phyloP scores from a whole-genome alignment of 2,113 vertebrate genomes.

The Glaucidium brasilianum region DNA sequence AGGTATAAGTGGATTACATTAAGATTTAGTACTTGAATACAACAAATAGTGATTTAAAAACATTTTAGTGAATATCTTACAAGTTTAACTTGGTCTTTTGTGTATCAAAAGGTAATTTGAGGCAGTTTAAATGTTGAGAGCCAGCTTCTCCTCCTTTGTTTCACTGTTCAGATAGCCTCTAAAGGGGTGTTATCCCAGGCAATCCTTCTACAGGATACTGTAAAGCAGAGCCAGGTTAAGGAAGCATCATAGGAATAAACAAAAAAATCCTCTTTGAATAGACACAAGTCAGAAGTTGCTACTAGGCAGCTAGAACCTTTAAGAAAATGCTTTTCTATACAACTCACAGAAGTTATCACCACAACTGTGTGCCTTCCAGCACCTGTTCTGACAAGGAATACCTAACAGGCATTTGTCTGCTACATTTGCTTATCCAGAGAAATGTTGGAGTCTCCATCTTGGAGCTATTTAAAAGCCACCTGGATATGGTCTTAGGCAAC shows the following conservation, averaged over 20 bases:
- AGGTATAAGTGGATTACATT: not conserved
- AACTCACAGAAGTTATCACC: not conserved
- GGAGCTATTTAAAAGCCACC: not conserved
- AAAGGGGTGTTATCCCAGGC: not conserved
- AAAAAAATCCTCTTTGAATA: not conserved
- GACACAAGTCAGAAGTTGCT: not conserved
- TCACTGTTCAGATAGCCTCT: not conserved
- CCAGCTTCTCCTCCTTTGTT: not conserved
- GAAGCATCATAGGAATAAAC: not conserved
- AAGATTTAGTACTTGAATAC: not conserved
- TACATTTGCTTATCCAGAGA: not conserved
- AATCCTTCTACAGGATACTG: not conserved
- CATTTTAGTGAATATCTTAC: not conserved
- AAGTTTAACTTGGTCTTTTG: not conserved
- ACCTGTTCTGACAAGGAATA: not conserved
- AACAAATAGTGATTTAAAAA: not conserved
- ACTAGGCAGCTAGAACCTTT: not conserved
- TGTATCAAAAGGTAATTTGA: not conserved
- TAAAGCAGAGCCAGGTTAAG: not conserved
- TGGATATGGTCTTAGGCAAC: not conserved
- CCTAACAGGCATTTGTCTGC: not conserved
- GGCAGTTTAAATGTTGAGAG: not conserved
- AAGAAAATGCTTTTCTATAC: not conserved
- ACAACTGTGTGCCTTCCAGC: not conserved
- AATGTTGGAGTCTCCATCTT: not conserved